A percentile compares a stretch with the other conserved stretches of the same genome.
Conservation (phyloP, 2,113 vertebrate genomes). For the Cyphomyrus discorhynchus region DNA sequence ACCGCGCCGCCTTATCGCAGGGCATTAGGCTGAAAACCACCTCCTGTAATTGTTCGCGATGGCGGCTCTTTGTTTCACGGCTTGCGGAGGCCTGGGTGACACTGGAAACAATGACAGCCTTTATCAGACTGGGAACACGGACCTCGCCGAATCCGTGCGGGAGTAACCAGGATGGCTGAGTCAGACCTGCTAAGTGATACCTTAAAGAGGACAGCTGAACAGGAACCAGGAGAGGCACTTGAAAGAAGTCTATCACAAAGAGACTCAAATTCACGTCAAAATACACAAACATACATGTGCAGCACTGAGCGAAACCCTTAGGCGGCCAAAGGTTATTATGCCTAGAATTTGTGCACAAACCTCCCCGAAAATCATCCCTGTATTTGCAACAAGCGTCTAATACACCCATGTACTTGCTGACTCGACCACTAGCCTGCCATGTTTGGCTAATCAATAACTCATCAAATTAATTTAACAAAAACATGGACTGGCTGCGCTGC, state of each 20-base stretch:
- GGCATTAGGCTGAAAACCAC: slow-evolving; percentile 30
- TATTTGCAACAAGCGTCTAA: neutral
- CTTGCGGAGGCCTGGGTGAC: slow-evolving; percentile 31
- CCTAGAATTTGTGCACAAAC: neutral
- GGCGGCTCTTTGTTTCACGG: slow-evolving; percentile 38
- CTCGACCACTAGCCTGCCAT: neutral
- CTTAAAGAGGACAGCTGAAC: neutral
- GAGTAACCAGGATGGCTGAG: neutral
- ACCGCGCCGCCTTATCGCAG: slow-evolving; percentile 25
- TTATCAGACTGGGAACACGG: neutral
- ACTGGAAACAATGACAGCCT: slow-evolving; percentile 4
- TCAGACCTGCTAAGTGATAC: neutral
- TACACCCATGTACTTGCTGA: neutral
- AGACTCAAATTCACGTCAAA: neutral
- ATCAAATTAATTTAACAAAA: neutral
- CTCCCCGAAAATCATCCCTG: neutral
- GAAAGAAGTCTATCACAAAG: neutral
- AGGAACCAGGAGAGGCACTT: neutral
- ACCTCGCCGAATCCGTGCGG: too few species aligned
- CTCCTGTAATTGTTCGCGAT: slow-evolving; percentile 61
- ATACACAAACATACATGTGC: neutral
- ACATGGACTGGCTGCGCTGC: neutral
- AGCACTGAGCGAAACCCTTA: neutral
- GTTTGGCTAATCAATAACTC: neutral
- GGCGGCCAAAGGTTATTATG: neutral